A percentile compares a stretch with the other conserved stretches of the same genome.
Conservation (phyloP, 2,888 invertebrate genomes). For the Phania funesta region DNA sequence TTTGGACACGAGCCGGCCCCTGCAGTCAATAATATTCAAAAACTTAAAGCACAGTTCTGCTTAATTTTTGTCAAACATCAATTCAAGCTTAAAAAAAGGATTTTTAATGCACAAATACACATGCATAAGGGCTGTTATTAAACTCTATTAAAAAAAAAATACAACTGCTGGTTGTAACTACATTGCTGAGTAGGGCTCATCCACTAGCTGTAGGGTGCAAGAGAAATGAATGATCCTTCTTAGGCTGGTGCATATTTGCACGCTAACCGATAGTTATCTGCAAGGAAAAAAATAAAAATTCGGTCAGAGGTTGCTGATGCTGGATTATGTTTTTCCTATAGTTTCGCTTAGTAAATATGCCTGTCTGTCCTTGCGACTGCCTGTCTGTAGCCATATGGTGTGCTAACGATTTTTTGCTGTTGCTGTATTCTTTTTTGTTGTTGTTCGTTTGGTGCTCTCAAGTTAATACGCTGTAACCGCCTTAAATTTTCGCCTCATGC, state of each 20-base stretch:
- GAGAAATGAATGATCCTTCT: conserved; percentile 56
- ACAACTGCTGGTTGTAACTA: too few species aligned
- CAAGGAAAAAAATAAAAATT: conserved; percentile 69
- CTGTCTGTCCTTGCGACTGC: conserved; percentile 4
- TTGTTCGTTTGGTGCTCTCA: conserved; percentile 55
- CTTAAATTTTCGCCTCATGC: conserved; percentile 69
- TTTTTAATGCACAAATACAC: too few species aligned
- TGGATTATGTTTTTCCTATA: conserved; percentile 60
- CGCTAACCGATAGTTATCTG: conserved; percentile 79
- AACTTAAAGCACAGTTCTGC: too few species aligned
- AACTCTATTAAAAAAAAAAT: too few species aligned
- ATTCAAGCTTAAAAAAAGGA: too few species aligned
- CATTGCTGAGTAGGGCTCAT: too few species aligned
- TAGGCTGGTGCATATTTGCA: conserved; percentile 76
- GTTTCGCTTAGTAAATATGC: conserved; percentile 38
- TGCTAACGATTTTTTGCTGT: conserved; percentile 48
- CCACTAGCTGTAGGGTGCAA: conserved; percentile 31
- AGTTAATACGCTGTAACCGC: conserved; percentile 72
- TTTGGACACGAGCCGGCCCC: too few species aligned
- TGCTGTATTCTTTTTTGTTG: conserved; percentile 33
- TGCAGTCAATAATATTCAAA: too few species aligned
- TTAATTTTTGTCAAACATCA: too few species aligned
- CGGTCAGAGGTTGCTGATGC: conserved; percentile 77
- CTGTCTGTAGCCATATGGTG: conserved; percentile 36
- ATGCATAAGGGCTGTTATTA: too few species aligned